Evolutionary conservation across 1,140 invertebrate genomes (phyloP).

Genomic region (Triops cancriformis): DNA sequence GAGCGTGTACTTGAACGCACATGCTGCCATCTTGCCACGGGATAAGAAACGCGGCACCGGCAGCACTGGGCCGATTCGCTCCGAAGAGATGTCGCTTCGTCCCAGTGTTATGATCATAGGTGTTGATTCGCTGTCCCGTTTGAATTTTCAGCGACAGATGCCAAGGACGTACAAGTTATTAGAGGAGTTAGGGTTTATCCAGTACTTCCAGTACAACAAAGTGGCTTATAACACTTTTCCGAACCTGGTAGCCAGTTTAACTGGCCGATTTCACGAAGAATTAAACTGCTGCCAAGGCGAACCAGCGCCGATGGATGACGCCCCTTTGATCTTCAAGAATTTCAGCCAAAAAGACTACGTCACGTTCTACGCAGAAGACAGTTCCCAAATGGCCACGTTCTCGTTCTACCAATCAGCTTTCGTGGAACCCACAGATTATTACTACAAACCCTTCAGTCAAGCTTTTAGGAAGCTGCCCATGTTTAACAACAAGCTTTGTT

Average conservation of each 20-base stretch:
- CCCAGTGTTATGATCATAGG: background rate
- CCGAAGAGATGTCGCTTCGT: background rate
- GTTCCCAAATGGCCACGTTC: slow-evolving; percentile 61
- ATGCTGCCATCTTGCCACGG: background rate
- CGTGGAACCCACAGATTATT: slow-evolving; percentile 69
- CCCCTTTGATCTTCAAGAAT: slow-evolving; percentile 70
- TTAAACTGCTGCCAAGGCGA: slow-evolving; percentile 26
- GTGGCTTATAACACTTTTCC: slow-evolving; percentile 38
- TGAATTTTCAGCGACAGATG: background rate
- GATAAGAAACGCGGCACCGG: background rate
- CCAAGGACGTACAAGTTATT: background rate
- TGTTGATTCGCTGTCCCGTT: background rate
- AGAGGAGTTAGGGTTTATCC: slow-evolving; percentile 25
- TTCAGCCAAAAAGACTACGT: slow-evolving; percentile 60
- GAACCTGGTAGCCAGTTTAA: slow-evolving; percentile 35
- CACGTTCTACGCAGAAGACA: slow-evolving; percentile 72
- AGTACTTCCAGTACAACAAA: slow-evolving; percentile 36
- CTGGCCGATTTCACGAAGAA: slow-evolving; percentile 31
- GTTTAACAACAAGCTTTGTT: background rate
- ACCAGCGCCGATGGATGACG: slow-evolving; percentile 52
- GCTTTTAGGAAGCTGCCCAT: background rate
- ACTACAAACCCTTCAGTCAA: slow-evolving; percentile 49
- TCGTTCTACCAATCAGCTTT: slow-evolving; percentile 74
- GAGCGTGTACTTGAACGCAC: background rate
- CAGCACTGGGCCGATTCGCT: background rate